phyloP scores from a whole-genome alignment of 2,888 invertebrate species.

The Dasypogon diadema region DNA sequence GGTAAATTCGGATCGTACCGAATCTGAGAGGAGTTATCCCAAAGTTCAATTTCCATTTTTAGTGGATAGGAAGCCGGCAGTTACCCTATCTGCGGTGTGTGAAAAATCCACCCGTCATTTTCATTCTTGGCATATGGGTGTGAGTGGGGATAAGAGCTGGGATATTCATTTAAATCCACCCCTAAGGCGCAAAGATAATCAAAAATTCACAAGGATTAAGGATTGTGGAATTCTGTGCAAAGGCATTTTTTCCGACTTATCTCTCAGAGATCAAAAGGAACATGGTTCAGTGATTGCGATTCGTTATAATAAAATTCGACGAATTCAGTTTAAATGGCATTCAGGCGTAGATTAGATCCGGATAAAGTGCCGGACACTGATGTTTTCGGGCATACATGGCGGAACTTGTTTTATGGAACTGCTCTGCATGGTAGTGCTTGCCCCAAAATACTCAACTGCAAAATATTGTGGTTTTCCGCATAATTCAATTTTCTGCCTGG shows the following conservation, averaged over 20 bases:
- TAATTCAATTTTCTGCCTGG: constrained; percentile 40
- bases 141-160: neutral
- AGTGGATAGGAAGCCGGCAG: neutral
- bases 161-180: neutral
- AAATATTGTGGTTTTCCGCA: constrained; percentile 42
- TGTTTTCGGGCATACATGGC: neutral
- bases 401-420: neutral
- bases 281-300: constrained; percentile 23
- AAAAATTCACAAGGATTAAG: constrained; percentile 4
- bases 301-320: constrained; percentile 27
- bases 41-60: constrained; percentile 1
- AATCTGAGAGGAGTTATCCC: neutral
- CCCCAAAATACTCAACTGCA: constrained; percentile 1
- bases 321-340: constrained; percentile 7
- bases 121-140: neutral
- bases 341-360: neutral
- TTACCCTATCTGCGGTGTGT: neutral
- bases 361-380: neutral
- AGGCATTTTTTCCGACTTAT: constrained; percentile 19
- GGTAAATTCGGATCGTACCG: neutral
- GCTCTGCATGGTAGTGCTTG: neutral
- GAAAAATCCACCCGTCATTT: neutral
- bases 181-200: neutral
- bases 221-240: neutral
- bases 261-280: constrained; percentile 14